These are phyloP conservation scores for Meandrusa payeni DNA, from an alignment of 2,888 invertebrate species.

Conservation along the genomic window DNA sequence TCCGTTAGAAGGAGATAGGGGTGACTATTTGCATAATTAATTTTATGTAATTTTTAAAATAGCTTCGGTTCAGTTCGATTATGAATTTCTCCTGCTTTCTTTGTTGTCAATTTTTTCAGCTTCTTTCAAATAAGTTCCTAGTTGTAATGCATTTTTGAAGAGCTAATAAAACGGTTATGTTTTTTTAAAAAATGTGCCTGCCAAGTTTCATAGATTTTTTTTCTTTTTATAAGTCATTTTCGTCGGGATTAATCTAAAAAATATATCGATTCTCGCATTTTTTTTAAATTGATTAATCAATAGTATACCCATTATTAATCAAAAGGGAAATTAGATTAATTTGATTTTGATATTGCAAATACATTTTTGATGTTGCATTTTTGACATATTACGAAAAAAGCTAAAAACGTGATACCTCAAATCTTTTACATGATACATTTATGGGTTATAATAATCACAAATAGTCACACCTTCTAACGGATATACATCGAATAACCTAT, in stretches of 20 bases:
- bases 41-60: too few relatives aligned
- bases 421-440: too few relatives aligned
- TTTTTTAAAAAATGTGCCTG: not conserved
- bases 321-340: too few relatives aligned
- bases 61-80: not conserved
- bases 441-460: too few relatives aligned
- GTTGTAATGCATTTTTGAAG: not conserved
- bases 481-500: too few relatives aligned
- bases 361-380: too few relatives aligned
- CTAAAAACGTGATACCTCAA: too few relatives aligned
- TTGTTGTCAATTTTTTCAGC: not conserved
- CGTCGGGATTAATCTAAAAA: not conserved
- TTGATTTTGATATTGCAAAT: too few relatives aligned
- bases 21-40: too few relatives aligned
- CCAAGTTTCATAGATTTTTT: not conserved
- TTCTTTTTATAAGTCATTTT: not conserved
- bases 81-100: slow-evolving; percentile 1
- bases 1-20: too few relatives aligned
- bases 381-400: too few relatives aligned
- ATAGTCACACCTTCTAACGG: too few relatives aligned
- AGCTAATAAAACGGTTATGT: slow-evolving; percentile 1
- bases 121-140: not conserved
- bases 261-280: not conserved
- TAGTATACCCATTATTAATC: not conserved
- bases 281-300: not conserved